Evolutionary conservation across 2,888 invertebrate species (phyloP).

Genomic region (Odontothrips loti): DNA sequence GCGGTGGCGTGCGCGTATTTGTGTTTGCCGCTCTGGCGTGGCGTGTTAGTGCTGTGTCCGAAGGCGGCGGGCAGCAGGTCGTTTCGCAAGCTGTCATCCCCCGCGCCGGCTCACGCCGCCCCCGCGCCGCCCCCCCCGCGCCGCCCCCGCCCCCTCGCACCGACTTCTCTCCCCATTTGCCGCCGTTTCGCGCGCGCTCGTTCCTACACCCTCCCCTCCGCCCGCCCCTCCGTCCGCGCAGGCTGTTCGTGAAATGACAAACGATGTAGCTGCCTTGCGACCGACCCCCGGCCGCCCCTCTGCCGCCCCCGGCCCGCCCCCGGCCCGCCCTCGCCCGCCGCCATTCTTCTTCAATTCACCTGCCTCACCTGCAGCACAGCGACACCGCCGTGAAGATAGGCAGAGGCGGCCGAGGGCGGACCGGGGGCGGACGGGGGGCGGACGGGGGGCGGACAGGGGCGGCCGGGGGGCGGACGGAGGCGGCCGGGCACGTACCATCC

Average conservation of each 20-base stretch:
- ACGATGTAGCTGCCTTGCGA: background rate
- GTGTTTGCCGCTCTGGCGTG: too few relatives aligned
- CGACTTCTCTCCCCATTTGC: background rate
- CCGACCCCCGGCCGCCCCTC: background rate
- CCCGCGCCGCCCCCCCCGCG: background rate
- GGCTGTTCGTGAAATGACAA: background rate
- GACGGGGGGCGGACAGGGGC: too few relatives aligned
- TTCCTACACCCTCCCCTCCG: background rate
- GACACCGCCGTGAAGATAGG: too few relatives aligned
- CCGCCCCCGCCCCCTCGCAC: background rate
- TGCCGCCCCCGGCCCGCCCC: background rate
- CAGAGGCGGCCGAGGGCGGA: too few relatives aligned
- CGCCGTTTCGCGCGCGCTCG: background rate
- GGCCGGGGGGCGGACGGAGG: too few relatives aligned
- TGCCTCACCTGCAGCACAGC: too few relatives aligned
- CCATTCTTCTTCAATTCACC: background rate
- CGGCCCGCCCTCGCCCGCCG: background rate
- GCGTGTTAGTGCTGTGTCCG: too few relatives aligned
- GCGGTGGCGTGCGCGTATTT: too few relatives aligned
- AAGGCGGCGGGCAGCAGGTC: background rate
- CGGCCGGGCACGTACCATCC: too few relatives aligned
- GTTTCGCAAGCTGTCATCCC: slow-evolving; percentile 5
- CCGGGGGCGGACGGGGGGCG: too few relatives aligned
- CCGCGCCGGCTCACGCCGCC: background rate
- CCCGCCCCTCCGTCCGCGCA: too few relatives aligned